Conservation (phyloP, 2,113 vertebrate species). For the Scortum barcoo region DNA sequence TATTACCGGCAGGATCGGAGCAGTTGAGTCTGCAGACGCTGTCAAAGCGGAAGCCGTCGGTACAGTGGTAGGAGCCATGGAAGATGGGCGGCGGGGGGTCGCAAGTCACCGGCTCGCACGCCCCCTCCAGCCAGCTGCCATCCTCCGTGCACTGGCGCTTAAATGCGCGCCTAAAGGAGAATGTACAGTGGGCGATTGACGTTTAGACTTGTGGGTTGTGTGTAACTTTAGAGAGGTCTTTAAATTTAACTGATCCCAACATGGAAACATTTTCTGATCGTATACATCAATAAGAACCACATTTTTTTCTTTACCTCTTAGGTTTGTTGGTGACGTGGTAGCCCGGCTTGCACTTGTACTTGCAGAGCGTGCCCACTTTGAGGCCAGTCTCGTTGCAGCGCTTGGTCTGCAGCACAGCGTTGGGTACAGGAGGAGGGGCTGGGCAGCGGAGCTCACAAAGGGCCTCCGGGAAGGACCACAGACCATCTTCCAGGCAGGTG, state of each 20-base stretch:
- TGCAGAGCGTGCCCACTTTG: conserved; percentile 97
- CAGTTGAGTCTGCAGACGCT: conserved; percentile 95
- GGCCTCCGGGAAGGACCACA: conserved; percentile 99
- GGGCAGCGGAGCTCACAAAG: conserved; percentile 96
- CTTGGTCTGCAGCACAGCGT: conserved; percentile 92
- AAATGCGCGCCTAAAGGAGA: conserved; percentile 89
- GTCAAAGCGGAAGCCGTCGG: conserved; percentile 94
- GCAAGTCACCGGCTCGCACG: conserved; percentile 95
- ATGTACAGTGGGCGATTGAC: conserved; percentile 4
- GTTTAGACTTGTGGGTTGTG: background rate
- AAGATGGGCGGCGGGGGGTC: conserved; percentile 92
- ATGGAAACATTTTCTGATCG: background rate
- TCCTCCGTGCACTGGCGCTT: conserved; percentile 96
- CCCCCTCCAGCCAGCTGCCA: conserved; percentile 92
- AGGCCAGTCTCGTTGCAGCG: conserved; percentile 92
- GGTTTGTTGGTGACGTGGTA: conserved; percentile 94
- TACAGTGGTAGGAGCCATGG: conserved; percentile 94
- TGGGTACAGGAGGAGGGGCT: conserved; percentile 89
- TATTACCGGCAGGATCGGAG: conserved; percentile 82
- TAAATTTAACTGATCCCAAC: background rate
- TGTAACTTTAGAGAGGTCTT: background rate
- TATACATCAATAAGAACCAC: background rate
- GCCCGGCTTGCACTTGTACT: conserved; percentile 97
- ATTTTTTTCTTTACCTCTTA: conserved; percentile 86
- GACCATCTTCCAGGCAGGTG: conserved; percentile 94